Base-by-base conservation (phyloP, 30 jellyfish, hydroid and myxozoan genomes). In the Turritopsis dohrnii region DNA sequence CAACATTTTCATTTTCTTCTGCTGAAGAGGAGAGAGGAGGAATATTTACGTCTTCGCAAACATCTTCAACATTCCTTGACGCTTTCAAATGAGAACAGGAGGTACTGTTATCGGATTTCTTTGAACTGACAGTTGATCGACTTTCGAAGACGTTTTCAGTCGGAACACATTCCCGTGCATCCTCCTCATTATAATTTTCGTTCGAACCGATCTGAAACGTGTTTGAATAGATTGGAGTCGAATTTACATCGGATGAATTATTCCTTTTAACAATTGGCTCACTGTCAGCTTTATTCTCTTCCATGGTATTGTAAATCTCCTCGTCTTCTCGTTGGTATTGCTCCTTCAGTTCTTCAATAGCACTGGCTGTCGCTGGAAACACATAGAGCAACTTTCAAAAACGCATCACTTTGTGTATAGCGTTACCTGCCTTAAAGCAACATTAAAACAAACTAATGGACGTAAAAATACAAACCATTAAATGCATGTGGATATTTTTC, bases 361-460 rank as follows among this genome's bases (percentile, higher is more conserved):
- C 85, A 77, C 1, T 72, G 28, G 85, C 85, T 1, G 85, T 77
- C 28, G 85, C 85, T 77, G 72, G 5, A 29, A 77, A 52, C 1
- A 0, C 18, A 18, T 72, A 29, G 73, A 60, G 21, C 73, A 60
- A 60, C 21, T 60, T 60, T 0, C 22, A 21, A 60, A 23, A 18
- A 21, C 73, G 19, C 22, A 60, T 60, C 19, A 0, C 19, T 23
- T 23, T 60, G 19, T 18, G 21, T 60, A 60, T 60, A 18, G n/a
- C n/a, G n/a, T n/a, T n/a, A n/a, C n/a, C n/a, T n/a, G n/a, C n/a
- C n/a, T n/a, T n/a, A n/a, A n/a, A n/a, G n/a, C n/a, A n/a, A n/a
- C n/a, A n/a, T n/a, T n/a, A n/a, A n/a, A n/a, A n/a, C n/a, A n/a
- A n/a, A n/a, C n/a, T n/a, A n/a, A n/a, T n/a, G n/a, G n/a, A n/a